Conservation (phyloP, 1,140 invertebrate species). For the Drosophila nikananu region DNA sequence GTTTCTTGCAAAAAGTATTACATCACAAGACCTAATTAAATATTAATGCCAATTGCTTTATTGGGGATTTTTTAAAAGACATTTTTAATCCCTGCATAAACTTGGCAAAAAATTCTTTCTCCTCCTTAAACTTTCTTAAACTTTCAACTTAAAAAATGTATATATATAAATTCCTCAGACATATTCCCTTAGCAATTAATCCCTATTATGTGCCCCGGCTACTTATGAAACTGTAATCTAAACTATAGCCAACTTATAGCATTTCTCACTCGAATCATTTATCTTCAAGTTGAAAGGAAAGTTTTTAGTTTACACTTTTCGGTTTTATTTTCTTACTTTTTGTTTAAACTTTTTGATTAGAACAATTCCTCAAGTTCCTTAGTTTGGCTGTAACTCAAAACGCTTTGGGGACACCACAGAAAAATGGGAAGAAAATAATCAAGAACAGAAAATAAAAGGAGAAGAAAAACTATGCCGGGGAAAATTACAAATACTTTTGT, state of each 20-base stretch:
- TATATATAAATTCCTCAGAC: constrained; percentile 7
- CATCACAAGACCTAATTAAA: neutral
- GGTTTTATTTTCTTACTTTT: constrained; percentile 16
- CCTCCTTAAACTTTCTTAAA: neutral
- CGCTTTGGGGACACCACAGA: constrained; percentile 55
- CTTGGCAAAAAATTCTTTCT: neutral
- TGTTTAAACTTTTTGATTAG: constrained; percentile 80
- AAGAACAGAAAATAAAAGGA: neutral
- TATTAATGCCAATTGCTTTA: neutral
- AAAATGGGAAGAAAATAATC: constrained; percentile 11
- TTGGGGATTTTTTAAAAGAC: neutral
- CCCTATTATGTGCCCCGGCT: constrained; percentile 33
- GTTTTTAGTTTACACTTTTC: constrained; percentile 35
- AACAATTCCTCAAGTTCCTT: constrained; percentile 68
- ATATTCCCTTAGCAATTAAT: constrained; percentile 42
- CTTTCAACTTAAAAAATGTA: constrained; percentile 8
- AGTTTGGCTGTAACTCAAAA: constrained; percentile 52
- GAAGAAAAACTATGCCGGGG: constrained; percentile 44
- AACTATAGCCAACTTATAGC: constrained; percentile 8
- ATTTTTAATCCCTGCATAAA: neutral
- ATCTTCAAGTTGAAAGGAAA: constrained; percentile 67
- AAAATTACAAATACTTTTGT: constrained; percentile 81
- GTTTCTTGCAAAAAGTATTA: no score
- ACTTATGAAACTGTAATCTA: constrained; percentile 45
- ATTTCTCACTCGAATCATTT: constrained; percentile 48